Conservation (phyloP, 2,888 invertebrate genomes). For the Matsumyia berberina region DNA sequence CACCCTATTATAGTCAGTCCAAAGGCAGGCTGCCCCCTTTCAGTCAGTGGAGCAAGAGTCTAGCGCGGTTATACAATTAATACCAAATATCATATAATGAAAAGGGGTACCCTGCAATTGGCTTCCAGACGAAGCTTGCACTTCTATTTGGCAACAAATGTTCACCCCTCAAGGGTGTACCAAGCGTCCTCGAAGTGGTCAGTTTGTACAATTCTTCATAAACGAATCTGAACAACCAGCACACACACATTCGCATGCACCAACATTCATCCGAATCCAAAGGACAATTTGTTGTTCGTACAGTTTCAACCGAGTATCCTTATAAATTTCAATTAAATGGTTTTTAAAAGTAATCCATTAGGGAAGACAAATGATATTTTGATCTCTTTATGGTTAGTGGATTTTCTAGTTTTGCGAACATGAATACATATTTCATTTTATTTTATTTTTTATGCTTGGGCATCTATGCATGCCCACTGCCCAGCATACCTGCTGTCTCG, state of each 20-base stretch:
- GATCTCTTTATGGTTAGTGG: conserved; percentile 77
- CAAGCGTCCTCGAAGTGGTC: conserved; percentile 30
- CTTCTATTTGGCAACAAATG: conserved; percentile 36
- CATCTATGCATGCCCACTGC: too few relatives aligned
- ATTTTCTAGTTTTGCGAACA: conserved; percentile 69
- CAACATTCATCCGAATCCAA: background rate
- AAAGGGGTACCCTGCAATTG: conserved; percentile 41
- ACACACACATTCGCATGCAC: background rate
- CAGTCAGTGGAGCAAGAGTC: conserved; percentile 2
- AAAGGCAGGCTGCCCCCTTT: background rate
- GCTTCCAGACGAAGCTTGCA: conserved; percentile 15
- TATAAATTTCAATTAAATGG: conserved; percentile 77
- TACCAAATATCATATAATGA: conserved; percentile 46
- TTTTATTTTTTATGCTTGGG: conserved; percentile 5
- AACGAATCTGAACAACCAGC: conserved; percentile 25
- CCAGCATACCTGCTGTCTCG: conserved; percentile 40
- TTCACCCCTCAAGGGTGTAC: conserved; percentile 32
- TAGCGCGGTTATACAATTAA: conserved; percentile 45
- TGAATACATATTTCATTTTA: conserved; percentile 44
- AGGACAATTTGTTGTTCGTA: conserved; percentile 47
- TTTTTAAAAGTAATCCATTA: conserved; percentile 77
- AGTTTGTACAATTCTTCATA: conserved; percentile 45
- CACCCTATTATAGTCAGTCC: conserved; percentile 13
- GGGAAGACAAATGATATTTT: conserved; percentile 77
- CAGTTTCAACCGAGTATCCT: conserved; percentile 65